Conservation (phyloP, 2,113 vertebrate genomes). For the Myocastor coypus region DNA sequence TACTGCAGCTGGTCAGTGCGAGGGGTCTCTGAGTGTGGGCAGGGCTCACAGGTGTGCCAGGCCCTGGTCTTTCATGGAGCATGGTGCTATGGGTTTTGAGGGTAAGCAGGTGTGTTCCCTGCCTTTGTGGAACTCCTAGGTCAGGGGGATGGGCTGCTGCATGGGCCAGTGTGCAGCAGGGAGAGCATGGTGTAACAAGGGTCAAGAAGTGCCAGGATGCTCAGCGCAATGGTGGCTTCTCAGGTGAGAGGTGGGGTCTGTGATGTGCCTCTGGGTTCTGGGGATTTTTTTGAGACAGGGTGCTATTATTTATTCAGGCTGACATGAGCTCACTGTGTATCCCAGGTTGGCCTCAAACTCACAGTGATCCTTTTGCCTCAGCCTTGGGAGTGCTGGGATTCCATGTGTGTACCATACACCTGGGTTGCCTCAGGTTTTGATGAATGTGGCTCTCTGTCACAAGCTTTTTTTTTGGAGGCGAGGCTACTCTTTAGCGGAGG, state of each 20-base stretch:
- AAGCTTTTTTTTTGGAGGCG: neutral
- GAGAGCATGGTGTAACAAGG: rapidly evolving
- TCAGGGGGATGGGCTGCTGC: neutral
- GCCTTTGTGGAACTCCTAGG: neutral
- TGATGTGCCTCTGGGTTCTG: neutral
- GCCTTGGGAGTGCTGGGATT: neutral
- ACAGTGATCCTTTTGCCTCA: neutral
- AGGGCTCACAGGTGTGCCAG: too few species aligned
- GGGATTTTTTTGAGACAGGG: neutral
- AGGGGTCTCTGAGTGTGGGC: neutral
- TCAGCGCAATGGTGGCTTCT: neutral
- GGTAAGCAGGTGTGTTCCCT: neutral
- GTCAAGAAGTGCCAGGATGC: rapidly evolving
- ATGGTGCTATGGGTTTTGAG: neutral
- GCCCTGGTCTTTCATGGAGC: neutral
- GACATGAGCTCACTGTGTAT: neutral
- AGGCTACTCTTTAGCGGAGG: neutral
- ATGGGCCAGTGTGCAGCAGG: neutral
- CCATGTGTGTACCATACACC: neutral
- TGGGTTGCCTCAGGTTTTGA: neutral
- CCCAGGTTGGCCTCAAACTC: neutral
- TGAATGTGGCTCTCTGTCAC: neutral
- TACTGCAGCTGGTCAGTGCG: neutral
- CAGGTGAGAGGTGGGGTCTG: too few species aligned
- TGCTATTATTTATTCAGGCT: neutral